Evolutionary conservation across 2,888 invertebrate genomes (phyloP), one percentile per base, ranked within the genome.

Genomic region (Macropis europaea): DNA sequence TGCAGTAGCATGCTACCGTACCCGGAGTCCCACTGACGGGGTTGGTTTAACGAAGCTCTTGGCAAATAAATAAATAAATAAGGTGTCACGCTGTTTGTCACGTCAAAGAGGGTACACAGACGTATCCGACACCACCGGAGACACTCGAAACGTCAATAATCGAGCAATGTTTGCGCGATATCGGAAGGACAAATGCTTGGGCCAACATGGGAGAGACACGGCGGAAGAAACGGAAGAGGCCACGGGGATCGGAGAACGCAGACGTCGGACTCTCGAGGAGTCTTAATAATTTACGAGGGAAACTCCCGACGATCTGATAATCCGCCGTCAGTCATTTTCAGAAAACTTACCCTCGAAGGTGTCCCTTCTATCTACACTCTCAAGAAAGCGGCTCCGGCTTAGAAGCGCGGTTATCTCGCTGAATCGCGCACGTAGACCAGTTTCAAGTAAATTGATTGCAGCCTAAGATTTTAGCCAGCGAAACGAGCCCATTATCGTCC

Each of bases 291-390:
- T 73, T 52, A 75, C 69, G 50, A 47, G 72, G 61, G 63, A 53
- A 64, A 73, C 64, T 53, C 9, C 17, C 59, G 53, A 56, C 70
- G 76, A 76, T 76, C 76, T 67, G 76, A 74, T 76, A 76, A 74
- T 74, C 71, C 53, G 63, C 62, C 76, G 76, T 76, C 76, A 76
- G 76, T 76, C 76, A 74, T 76, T 76, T 71, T 74, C 76, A 71
- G 74, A 71, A 74, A 74, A 76, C 67, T 76, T 71, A 48, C 59
- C 73, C 75, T 61, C 52, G 47, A 57, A 61, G 73, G 61, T 57
- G 70, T 50, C 38, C 48, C 69, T 47, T 56, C 48, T 61, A 52
- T 64, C 60, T 48, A 24, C 28, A 26, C 45, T 28, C 62, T 40
- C 45, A 47, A 57, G 53, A 43, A 54, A 54, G 48, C 36, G 30